Evolutionary conservation across 2,113 vertebrate genomes (phyloP).

Genomic region (Diphyllodes magnificus): DNA sequence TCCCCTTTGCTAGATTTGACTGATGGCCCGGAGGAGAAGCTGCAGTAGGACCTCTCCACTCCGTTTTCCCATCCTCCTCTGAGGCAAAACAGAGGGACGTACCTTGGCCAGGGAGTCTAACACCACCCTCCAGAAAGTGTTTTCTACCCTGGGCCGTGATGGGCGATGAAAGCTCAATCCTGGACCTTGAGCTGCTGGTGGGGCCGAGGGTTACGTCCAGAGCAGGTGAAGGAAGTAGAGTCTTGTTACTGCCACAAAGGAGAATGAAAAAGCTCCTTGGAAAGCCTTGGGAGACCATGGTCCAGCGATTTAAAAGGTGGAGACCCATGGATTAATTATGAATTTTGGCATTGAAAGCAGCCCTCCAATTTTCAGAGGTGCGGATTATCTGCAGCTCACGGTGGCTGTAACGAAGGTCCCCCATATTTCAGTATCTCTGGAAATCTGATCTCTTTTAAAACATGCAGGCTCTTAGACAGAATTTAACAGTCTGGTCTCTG

Average conservation of each 20-base stretch:
- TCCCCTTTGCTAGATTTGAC: background rate
- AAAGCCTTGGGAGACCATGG: background rate
- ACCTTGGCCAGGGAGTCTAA: background rate
- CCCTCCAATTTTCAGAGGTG: background rate
- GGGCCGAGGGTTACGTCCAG: accelerated
- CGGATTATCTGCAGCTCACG: background rate
- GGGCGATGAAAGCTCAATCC: accelerated
- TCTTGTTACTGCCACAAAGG: background rate
- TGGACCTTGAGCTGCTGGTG: background rate
- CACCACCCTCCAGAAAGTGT: accelerated
- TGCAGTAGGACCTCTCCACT: background rate
- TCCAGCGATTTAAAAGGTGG: background rate
- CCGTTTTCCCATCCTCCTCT: background rate
- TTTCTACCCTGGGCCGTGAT: background rate
- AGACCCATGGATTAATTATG: background rate
- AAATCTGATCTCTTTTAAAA: background rate
- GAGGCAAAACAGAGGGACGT: accelerated
- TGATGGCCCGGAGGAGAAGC: background rate
- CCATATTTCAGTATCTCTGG: background rate
- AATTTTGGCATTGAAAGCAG: background rate
- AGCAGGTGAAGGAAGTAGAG: background rate
- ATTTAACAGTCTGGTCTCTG: accelerated
- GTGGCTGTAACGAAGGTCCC: background rate
- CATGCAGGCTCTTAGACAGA: background rate
- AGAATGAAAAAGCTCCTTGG: background rate